phyloP scores from a whole-genome alignment of 2,888 invertebrate species.

The Scaptomyza reducta region DNA sequence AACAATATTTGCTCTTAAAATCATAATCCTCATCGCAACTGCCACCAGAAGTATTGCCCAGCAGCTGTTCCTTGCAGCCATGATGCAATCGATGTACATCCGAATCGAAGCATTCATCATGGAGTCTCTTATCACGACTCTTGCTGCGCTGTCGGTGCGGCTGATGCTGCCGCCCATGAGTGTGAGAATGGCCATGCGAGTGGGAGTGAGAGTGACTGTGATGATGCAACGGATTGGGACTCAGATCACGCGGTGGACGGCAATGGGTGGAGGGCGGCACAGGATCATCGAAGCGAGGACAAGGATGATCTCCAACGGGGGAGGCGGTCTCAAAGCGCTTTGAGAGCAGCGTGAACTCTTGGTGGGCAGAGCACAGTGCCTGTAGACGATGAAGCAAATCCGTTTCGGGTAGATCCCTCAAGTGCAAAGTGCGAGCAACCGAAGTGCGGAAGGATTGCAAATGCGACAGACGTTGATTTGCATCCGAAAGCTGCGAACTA shows the following conservation, averaged over 20 bases:
- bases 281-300: conserved; percentile 82
- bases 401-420: conserved; percentile 90
- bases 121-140: conserved; percentile 74
- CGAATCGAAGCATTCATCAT: conserved; percentile 70
- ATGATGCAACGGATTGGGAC: conserved; percentile 45
- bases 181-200: conserved; percentile 27
- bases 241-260: conserved; percentile 78
- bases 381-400: conserved; percentile 91
- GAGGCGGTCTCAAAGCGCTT: conserved; percentile 87
- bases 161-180: conserved; percentile 37
- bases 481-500: conserved; percentile 90
- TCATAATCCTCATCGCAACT: conserved; percentile 81
- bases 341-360: conserved; percentile 93
- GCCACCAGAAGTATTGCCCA: conserved; percentile 58
- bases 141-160: conserved; percentile 72
- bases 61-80: conserved; percentile 70
- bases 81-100: conserved; percentile 72
- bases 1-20: conserved; percentile 78
- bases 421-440: conserved; percentile 89
- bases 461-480: conserved; percentile 91
- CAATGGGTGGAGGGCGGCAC: conserved; percentile 81
- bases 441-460: conserved; percentile 91
- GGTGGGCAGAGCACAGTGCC: conserved; percentile 93
- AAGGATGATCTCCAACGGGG: conserved; percentile 83
- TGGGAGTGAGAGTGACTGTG: conserved; percentile 36